These are phyloP conservation scores for Xiphophorus birchmanni DNA, from an alignment of 2,797 vertebrate species.

Conservation along the genomic window DNA sequence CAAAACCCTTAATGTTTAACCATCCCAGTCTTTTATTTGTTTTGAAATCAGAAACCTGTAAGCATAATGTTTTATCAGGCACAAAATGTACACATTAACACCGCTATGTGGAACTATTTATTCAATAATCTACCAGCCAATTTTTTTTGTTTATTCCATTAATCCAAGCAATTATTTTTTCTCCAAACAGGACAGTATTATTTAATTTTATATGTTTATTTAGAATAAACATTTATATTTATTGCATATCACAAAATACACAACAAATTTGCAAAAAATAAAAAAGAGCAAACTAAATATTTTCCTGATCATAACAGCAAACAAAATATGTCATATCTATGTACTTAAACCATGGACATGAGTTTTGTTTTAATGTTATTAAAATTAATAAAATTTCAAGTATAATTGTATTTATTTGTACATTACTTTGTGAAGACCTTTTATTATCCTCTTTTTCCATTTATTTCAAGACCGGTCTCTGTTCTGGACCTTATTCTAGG, in stretches of 20 bases:
- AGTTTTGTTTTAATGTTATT: not conserved
- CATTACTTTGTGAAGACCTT: not conserved
- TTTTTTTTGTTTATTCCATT: not conserved
- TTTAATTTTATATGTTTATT: not conserved
- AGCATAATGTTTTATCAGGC: slow-evolving; percentile 23
- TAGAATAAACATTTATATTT: not conserved
- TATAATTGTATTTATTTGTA: not conserved
- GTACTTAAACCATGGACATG: not conserved
- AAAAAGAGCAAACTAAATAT: not conserved
- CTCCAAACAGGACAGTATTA: not conserved
- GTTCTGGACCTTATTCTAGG: not conserved
- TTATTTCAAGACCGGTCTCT: not conserved
- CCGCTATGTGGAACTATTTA: not conserved
- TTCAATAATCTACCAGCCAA: not conserved
- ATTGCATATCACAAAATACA: not conserved
- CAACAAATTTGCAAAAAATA: not conserved
- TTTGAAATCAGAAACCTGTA: slow-evolving; percentile 37
- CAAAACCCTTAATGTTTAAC: slow-evolving; percentile 55
- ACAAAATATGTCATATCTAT: not conserved
- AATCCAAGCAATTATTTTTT: not conserved
- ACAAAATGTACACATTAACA: not conserved
- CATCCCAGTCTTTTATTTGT: slow-evolving; percentile 31
- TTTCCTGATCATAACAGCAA: not conserved
- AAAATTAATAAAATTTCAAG: not conserved
- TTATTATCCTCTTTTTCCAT: not conserved